A percentile compares a stretch with the other conserved stretches of the same genome.
Conservation (phyloP, 2,113 vertebrate genomes). For the Arothron firmamentum region DNA sequence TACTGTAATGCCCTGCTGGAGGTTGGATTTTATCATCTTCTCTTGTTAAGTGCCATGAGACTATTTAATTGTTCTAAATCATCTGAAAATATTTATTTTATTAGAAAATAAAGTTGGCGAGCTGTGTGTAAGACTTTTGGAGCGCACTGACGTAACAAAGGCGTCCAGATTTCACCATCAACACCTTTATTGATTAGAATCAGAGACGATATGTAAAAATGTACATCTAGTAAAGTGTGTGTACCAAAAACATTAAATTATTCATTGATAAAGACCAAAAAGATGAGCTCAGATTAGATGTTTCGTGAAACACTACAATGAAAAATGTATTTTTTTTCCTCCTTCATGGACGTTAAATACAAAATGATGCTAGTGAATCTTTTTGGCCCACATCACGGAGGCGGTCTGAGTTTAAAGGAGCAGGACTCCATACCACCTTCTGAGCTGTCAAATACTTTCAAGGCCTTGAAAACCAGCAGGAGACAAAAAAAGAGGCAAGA, state of each 20-base stretch:
- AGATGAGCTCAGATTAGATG: conserved; percentile 5
- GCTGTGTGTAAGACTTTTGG: conserved; percentile 14
- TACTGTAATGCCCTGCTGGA: background rate
- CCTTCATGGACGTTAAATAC: background rate
- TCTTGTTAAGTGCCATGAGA: conserved; percentile 45
- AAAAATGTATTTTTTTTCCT: conserved; percentile 3
- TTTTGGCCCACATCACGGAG: conserved; percentile 51
- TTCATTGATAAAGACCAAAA: conserved; percentile 7
- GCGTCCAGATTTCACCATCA: conserved; percentile 6
- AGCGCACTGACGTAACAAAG: background rate
- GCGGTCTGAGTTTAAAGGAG: conserved; percentile 33
- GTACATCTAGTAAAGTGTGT: conserved; percentile 58
- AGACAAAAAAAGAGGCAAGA: background rate
- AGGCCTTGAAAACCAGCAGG: conserved; percentile 45
- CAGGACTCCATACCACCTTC: conserved; percentile 10
- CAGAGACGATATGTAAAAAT: conserved; percentile 63
- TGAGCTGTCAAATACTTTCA: conserved; percentile 31
- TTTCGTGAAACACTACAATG: background rate
- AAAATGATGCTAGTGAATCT: conserved; percentile 18
- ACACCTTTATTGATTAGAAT: conserved; percentile 47
- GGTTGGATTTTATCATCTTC: conserved; percentile 24
- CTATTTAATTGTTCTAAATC: conserved; percentile 58
- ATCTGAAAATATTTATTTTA: conserved; percentile 75
- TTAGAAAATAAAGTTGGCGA: conserved; percentile 66
- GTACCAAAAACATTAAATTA: conserved; percentile 55